phyloP scores from a whole-genome alignment of 2,113 vertebrate genomes.

The Sminthopsis crassicaudata region DNA sequence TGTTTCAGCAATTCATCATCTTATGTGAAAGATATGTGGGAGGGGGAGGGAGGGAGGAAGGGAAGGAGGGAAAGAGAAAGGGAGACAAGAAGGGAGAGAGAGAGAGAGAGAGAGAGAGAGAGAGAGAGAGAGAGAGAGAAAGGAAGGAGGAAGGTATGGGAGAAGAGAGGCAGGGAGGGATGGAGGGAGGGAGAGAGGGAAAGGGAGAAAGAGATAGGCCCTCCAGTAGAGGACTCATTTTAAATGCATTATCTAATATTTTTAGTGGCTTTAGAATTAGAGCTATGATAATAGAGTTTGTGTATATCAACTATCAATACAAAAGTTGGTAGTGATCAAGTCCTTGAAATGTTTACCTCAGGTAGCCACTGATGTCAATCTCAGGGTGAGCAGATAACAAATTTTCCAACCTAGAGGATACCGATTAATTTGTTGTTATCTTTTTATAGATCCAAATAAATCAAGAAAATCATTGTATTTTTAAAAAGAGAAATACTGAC shows the following conservation, averaged over 20 bases:
- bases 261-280: not conserved
- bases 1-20: not conserved
- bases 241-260: not conserved
- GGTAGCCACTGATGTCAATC: not conserved
- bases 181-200: not conserved
- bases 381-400: not conserved
- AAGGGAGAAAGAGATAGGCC: not conserved
- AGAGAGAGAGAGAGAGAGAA: not conserved
- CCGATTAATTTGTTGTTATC: not conserved
- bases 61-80: not conserved
- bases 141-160: not conserved
- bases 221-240: not conserved
- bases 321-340: not conserved
- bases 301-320: not conserved
- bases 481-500: not conserved
- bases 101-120: not conserved
- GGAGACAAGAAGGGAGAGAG: not conserved
- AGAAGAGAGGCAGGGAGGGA: not conserved
- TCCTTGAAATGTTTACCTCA: not conserved
- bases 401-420: constrained; percentile 10
- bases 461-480: not conserved
- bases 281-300: not conserved
- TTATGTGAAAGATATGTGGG: not conserved
- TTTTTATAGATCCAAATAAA: not conserved
- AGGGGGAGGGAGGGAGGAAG: not conserved